Evolutionary conservation across 2,113 vertebrate species (phyloP), one percentile per base, ranked within the genome.

Genomic region (Nicator chloris): DNA sequence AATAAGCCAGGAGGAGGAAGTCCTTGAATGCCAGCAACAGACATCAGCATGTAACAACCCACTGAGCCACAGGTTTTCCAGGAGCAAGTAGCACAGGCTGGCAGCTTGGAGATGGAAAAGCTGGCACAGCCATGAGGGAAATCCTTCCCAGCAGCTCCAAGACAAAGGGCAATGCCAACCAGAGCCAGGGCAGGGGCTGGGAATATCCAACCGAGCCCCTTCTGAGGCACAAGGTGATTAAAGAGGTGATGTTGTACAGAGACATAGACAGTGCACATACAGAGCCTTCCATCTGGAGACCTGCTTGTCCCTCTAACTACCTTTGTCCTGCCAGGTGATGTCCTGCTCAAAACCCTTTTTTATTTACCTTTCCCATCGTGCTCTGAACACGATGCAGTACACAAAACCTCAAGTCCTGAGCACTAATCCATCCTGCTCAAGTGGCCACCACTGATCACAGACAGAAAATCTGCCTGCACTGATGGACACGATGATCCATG

Each of bases 251-350:
- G 22, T 0, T 1, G 37, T 9, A 15, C 9, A 27, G 5, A 44
- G 20, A 50, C 2, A 5, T 4, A 40, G 40, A 16, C 1, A 3
- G 33, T 4, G 44, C 45, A 47, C 15, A 19, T 1, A 13, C 0
- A 50, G 33, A 77, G 28, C 33, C 12, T 66, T 84, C 49, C 44
- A 54, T 9, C 39, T 47, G 15, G 11, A 61, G 57, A 35, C 6
- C 39, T 42, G 15, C 7, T 18, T 19, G 40, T 15, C 14, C 37
- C 53, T 51, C 76, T 18, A 15, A 59, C 50, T 31, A 37, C 37
- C 75, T 64, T 54, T 79, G 47, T 63, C 37, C 60, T 47, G 21
- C n/a, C 8, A 47, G 39, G 26, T 15, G 24, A 24, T 7, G 24
- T 44, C 35, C 53, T 44, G 44, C 40, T 44, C 63, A 16, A 45